Evolutionary conservation across 1,140 invertebrate species (phyloP), one percentile per base, ranked within the genome.

Genomic region (Dendrolimus punctatus): DNA sequence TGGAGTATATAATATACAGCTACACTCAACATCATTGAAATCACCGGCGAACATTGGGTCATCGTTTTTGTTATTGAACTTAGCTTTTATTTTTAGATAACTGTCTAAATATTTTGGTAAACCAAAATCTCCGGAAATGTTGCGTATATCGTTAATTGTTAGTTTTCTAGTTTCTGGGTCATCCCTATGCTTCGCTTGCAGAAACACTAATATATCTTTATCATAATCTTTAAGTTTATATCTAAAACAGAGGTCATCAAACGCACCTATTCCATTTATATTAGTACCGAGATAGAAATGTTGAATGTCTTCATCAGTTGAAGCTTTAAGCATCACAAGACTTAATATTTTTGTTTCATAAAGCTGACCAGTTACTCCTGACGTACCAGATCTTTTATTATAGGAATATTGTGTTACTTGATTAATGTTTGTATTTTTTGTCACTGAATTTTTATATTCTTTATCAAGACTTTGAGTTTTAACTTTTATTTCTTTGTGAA

Each of bases 341-440:
- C 56, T 55, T 39, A 62, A 48, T 5, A 62, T 23, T 44, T 62
- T 62, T 39, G 60, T 58, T 53, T 62, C 60, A 37, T 62, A 62
- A 39, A 62, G 49, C 6, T 62, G 60, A 1, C 60, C 60, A 41
- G 53, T 49, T 5, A 52, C 60, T 6, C 56, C 60, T 6, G 56
- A 55, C n/a, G 56, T 62, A 6, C 56, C 56, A 6, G 40, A 36
- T 50, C 60, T 39, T 53, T 55, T 58, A n/a, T 4, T 3, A 23
- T 40, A 55, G 6, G 23, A 7, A 39, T 36, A 40, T 8, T 9
- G 10, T 36, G 6, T 39, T 23, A 10, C 47, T 41, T 40, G 23
- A 4, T 8, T 39, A 6, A 46, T 46, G 23, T 4, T 51, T 43
- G n/a, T 48, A 23, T 7, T 38, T n/a, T 23, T 41, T 37, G 8